Evolutionary conservation across 2,113 vertebrate genomes (phyloP).

Genomic region (Nicator chloris): DNA sequence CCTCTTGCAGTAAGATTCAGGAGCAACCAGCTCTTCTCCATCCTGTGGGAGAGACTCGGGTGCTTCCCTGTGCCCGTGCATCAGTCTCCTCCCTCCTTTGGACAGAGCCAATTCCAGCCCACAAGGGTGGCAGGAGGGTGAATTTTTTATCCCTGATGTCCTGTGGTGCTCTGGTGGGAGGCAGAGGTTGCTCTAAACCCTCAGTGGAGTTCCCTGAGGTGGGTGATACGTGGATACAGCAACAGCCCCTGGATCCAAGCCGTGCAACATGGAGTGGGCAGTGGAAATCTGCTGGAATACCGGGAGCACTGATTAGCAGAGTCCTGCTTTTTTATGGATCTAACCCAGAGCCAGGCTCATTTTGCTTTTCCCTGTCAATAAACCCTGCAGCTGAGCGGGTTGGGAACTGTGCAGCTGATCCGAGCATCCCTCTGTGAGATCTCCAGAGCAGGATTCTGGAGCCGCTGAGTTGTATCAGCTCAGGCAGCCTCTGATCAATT

Average conservation of each 20-base stretch:
- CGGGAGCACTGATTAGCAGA: background rate
- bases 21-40: background rate
- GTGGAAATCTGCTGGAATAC: background rate
- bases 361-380: background rate
- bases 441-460: background rate
- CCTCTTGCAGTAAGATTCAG: background rate
- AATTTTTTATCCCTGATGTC: background rate
- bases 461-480: background rate
- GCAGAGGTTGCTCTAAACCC: too few relatives aligned
- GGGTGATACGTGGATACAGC: rapidly evolving
- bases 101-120: background rate
- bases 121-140: background rate
- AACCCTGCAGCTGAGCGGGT: background rate
- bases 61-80: background rate
- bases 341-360: background rate
- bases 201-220: background rate
- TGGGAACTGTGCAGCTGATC: background rate
- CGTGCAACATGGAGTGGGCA: background rate
- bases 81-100: background rate
- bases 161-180: background rate
- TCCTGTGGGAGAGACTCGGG: background rate
- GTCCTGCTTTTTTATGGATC: background rate
- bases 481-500: background rate
- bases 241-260: background rate
- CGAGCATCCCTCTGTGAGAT: background rate